Conservation (phyloP, 2,888 invertebrate species). For the Dicyrtoma fusca region DNA sequence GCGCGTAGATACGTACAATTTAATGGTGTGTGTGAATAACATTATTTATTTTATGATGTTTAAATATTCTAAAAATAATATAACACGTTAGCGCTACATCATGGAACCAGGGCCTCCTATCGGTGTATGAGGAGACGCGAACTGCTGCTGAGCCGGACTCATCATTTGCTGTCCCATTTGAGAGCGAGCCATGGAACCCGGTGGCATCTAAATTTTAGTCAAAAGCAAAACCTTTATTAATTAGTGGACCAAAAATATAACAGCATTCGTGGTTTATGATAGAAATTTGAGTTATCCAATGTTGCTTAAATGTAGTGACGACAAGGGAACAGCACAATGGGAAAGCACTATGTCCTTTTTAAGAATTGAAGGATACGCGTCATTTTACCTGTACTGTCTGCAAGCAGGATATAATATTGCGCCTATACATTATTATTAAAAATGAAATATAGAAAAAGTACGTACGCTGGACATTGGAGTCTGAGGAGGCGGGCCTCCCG, state of each 20-base stretch:
- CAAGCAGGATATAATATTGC: slow-evolving; percentile 7
- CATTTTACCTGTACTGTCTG: no score
- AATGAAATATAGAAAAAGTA: no score
- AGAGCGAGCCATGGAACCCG: slow-evolving; percentile 8
- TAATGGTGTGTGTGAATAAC: not conserved
- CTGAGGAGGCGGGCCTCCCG: not conserved
- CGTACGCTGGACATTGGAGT: slow-evolving; percentile 6
- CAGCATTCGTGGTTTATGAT: no score
- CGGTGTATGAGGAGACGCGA: slow-evolving; percentile 11
- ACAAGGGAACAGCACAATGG: no score
- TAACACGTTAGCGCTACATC: not conserved
- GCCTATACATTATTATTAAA: no score
- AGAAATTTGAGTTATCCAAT: no score
- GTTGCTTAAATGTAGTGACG: no score
- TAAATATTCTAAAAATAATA: not conserved
- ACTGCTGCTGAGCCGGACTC: slow-evolving; percentile 43
- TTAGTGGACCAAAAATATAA: no score
- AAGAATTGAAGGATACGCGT: no score
- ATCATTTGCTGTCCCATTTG: slow-evolving; percentile 47
- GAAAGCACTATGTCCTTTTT: no score
- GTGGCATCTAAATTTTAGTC: not conserved
- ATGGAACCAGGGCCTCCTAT: slow-evolving; percentile 5
- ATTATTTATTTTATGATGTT: not conserved
- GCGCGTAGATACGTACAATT: no score
- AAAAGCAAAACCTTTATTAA: not conserved